Conservation (phyloP, 2,797 vertebrate species). For the Huso huso region DNA sequence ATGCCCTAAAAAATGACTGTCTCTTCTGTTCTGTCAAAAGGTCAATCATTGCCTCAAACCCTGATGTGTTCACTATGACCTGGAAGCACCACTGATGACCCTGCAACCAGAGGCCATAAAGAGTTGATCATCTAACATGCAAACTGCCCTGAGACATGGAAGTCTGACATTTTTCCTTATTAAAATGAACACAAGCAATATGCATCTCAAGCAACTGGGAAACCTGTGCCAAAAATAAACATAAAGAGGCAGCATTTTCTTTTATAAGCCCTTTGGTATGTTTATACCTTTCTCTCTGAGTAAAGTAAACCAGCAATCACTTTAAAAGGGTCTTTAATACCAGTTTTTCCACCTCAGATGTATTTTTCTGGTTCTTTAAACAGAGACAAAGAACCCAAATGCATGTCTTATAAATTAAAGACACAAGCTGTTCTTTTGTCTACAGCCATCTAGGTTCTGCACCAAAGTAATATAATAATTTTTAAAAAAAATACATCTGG, state of each 20-base stretch:
- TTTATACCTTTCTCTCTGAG: slow-evolving; percentile 1
- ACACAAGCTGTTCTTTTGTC: too few species aligned
- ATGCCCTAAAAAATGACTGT: slow-evolving; percentile 59
- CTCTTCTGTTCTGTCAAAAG: slow-evolving; percentile 76
- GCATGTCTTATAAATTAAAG: too few species aligned
- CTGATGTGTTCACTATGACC: slow-evolving; percentile 70
- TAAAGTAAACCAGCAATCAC: slow-evolving; percentile 25
- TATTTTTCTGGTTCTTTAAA: neutral
- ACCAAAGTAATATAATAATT: too few species aligned
- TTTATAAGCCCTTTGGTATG: slow-evolving; percentile 15
- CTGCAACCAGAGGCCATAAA: slow-evolving; percentile 68
- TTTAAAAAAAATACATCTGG: too few species aligned
- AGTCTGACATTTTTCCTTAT: slow-evolving; percentile 88
- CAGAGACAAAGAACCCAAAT: too few species aligned
- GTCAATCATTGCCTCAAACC: slow-evolving; percentile 84
- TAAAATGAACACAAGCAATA: slow-evolving; percentile 92
- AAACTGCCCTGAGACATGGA: slow-evolving; percentile 69
- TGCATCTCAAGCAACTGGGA: slow-evolving; percentile 77
- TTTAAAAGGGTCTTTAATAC: neutral
- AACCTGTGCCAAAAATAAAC: slow-evolving; percentile 66
- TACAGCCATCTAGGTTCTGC: too few species aligned
- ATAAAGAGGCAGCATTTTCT: slow-evolving; percentile 42
- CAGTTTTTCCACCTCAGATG: neutral
- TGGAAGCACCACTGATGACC: slow-evolving; percentile 81
- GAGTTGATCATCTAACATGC: slow-evolving; percentile 85